Conservation (phyloP, 2,888 invertebrate species). For the Scrobipalpa atriplicella region DNA sequence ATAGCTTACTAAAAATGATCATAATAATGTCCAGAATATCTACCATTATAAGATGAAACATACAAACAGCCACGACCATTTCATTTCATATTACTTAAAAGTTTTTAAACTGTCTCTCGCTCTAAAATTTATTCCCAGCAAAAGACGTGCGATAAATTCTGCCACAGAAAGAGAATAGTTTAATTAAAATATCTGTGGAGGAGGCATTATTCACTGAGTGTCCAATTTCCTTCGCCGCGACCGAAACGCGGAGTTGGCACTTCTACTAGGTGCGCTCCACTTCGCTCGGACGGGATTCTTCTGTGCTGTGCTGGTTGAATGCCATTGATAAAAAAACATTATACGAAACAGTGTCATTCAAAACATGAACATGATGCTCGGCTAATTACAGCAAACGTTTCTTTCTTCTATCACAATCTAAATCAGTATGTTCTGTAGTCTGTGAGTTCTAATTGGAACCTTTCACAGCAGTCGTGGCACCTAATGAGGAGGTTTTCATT, state of each 20-base stretch:
- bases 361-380: too few species aligned
- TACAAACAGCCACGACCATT: neutral
- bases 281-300: slow-evolving; percentile 5
- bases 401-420: too few species aligned
- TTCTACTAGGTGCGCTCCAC: slow-evolving; percentile 25
- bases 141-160: slow-evolving; percentile 25
- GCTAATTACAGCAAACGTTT: too few species aligned
- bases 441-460: too few species aligned
- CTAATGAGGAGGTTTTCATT: slow-evolving; percentile 19
- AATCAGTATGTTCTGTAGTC: too few species aligned
- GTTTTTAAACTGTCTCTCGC: slow-evolving; percentile 5
- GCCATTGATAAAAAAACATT: too few species aligned
- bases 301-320: too few species aligned
- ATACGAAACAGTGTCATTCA: too few species aligned
- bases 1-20: too few species aligned
- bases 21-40: too few species aligned
- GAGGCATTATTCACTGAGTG: slow-evolving; percentile 28
- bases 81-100: slow-evolving; percentile 8
- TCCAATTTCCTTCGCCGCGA: slow-evolving; percentile 32
- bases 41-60: too few species aligned
- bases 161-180: slow-evolving; percentile 20
- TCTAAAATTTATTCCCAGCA: slow-evolving; percentile 15
- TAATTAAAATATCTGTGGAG: slow-evolving; percentile 22
- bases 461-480: neutral
- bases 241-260: slow-evolving; percentile 27